These are phyloP conservation scores for Acropternis orthonyx DNA, from an alignment of 2,797 vertebrate genomes.

Conservation along the genomic window DNA sequence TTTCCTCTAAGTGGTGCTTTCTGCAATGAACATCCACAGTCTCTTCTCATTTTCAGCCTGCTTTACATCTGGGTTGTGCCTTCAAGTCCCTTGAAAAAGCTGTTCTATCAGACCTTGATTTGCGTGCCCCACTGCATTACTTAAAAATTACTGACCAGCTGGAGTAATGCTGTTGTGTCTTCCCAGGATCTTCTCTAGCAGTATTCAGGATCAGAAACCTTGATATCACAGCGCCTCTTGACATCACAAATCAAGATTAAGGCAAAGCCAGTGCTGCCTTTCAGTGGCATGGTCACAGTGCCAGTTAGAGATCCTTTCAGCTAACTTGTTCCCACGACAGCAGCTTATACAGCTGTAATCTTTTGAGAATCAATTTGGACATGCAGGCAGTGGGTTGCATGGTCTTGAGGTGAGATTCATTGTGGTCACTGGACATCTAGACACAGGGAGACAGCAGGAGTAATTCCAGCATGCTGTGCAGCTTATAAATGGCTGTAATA, in stretches of 20 bases:
- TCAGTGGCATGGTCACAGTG: neutral
- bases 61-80: neutral
- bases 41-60: neutral
- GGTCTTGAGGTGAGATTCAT: neutral
- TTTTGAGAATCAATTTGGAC: neutral
- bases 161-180: rapidly evolving
- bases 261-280: neutral
- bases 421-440: neutral
- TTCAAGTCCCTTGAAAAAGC: neutral
- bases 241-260: neutral
- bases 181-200: neutral
- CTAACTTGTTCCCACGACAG: neutral
- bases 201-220: rapidly evolving
- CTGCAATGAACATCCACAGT: rapidly evolving
- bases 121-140: rapidly evolving
- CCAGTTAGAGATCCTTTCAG: neutral
- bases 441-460: neutral
- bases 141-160: neutral
- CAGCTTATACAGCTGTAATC: neutral
- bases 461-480: neutral
- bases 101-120: neutral
- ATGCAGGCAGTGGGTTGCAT: neutral
- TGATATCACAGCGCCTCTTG: neutral
- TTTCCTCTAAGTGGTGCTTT: neutral
- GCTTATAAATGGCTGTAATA: neutral